phyloP scores from a whole-genome alignment of 2,888 invertebrate genomes.

The Syrista parreyssii region DNA sequence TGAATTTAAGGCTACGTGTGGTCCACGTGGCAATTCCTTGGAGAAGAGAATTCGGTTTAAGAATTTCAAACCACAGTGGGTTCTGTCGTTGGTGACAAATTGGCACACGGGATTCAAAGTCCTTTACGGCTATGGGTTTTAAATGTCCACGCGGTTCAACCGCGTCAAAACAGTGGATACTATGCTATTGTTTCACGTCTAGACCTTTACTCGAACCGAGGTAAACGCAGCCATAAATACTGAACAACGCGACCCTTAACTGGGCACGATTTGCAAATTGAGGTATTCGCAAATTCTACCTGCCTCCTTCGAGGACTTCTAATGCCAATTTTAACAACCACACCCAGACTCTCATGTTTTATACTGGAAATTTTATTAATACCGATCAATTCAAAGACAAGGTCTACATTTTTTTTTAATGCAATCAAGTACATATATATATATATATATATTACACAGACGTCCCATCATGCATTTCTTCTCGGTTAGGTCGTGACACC shows the following conservation, averaged over 20 bases:
- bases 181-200: conserved; percentile 46
- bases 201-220: conserved; percentile 43
- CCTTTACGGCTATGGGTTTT: conserved; percentile 17
- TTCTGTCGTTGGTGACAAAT: background rate
- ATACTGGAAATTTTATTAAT: too few species aligned
- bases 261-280: conserved; percentile 29
- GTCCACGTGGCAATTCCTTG: too few species aligned
- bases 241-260: conserved; percentile 28
- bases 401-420: background rate
- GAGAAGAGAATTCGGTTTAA: too few species aligned
- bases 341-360: too few species aligned
- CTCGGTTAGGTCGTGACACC: background rate
- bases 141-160: conserved; percentile 24
- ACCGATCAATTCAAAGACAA: background rate
- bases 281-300: conserved; percentile 45
- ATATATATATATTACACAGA: background rate
- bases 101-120: conserved; percentile 17
- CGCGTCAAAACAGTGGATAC: conserved; percentile 46
- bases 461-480: background rate
- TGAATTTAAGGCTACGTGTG: too few species aligned
- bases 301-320: too few species aligned
- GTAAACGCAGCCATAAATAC: conserved; percentile 42
- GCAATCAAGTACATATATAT: background rate
- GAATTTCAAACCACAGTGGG: too few species aligned
- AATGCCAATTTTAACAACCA: too few species aligned